Base-by-base conservation (phyloP, 1,140 invertebrate species). In the Drosophila santomea region DNA sequence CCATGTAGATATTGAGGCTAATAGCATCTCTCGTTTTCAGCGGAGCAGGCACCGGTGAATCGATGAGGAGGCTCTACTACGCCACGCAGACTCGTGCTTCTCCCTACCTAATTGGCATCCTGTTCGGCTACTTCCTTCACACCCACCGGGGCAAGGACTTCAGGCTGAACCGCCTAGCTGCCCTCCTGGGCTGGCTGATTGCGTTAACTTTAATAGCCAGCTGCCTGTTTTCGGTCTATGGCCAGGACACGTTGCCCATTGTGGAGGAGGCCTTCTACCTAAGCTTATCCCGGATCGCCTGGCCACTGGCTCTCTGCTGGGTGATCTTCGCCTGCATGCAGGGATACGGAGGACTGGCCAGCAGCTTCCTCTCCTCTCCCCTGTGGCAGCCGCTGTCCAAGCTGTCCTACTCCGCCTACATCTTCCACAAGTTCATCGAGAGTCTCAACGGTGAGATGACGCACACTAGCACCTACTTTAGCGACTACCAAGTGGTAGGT, bases 321-420 rank as follows among this genome's bases (percentile, higher is more conserved):
- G 92, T 97, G 6, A 94, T 96, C 11, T 95, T 95, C 51, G 95
- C 95, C 6, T 96, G 96, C 74, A 92, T 93, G 11, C 93, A 94
- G 44, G 95, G 95, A 28, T 95, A 95, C 80, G 96, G 95, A 72
- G 95, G 93, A 45, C 77, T 93, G 44, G 92, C 94, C 45, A 93
- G 93, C 56, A 93, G 92, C 88, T 91, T 94, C 11, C 61, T 94
- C 17, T 93, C 93, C 3, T 81, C 93, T 3, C 71, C 83, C 4
- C 62, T 94, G 36, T 94, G 93, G 93, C 94, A 94, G 74, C 76
- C 94, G 4, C 68, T 93, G 0, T 92, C 93, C 15, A 90, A 92
- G 47, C 77, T 94, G 0, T 93, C 93, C 1, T 94, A 94, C 59
- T 92, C 91, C 15, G 93, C 94, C 81, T 94, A 94, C 74, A 73